phyloP scores from a whole-genome alignment of 1,140 invertebrate genomes.

The Zaprionus lachaisei region DNA sequence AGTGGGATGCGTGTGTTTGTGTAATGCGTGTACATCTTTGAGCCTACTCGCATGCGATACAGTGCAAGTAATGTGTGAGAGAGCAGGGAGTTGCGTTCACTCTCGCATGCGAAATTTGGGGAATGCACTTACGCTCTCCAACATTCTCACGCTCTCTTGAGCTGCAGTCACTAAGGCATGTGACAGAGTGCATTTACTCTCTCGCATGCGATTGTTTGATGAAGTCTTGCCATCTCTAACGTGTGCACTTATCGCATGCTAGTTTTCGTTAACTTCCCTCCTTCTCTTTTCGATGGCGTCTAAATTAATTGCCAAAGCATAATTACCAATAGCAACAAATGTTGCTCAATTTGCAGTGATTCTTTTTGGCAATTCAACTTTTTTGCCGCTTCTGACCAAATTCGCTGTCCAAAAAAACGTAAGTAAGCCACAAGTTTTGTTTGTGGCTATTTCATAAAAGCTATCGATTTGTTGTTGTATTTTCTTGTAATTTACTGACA shows the following conservation, averaged over 20 bases:
- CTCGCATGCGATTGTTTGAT: background rate
- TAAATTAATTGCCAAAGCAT: constrained; percentile 52
- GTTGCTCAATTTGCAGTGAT: constrained; percentile 55
- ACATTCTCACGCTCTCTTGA: no score
- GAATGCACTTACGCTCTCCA: no score
- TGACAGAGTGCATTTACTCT: background rate
- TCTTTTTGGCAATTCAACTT: constrained; percentile 45
- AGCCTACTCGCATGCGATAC: no score
- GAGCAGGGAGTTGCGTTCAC: no score
- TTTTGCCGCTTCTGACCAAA: constrained; percentile 30
- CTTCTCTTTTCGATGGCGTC: constrained; percentile 29
- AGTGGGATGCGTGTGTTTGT: background rate
- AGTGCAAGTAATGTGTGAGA: no score
- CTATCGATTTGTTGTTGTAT: background rate
- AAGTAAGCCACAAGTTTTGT: constrained; percentile 23
- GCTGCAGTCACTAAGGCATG: background rate
- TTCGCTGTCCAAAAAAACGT: constrained; percentile 17
- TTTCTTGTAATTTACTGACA: constrained; percentile 2
- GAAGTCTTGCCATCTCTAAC: background rate
- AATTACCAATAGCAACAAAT: constrained; percentile 48
- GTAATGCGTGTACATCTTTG: no score
- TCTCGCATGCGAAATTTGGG: no score
- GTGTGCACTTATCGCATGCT: constrained; percentile 48
- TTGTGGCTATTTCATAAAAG: constrained; percentile 6
- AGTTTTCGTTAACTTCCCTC: constrained; percentile 1